These are phyloP conservation scores for Pyrocephalus nanus DNA, from an alignment of 2,797 vertebrate species.

Conservation along the genomic window DNA sequence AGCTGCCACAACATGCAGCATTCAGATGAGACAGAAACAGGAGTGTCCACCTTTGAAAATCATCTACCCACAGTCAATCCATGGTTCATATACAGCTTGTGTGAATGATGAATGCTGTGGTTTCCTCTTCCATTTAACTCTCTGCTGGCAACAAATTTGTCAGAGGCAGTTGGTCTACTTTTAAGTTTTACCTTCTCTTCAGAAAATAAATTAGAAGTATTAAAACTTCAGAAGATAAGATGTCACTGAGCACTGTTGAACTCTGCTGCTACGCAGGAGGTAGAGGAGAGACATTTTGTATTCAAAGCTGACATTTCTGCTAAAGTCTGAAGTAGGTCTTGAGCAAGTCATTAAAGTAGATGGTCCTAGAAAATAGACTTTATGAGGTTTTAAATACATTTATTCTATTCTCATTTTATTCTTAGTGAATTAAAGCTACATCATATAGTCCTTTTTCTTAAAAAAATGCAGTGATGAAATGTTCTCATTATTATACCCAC, in stretches of 20 bases:
- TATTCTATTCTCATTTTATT: not conserved
- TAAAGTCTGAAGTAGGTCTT: conserved; percentile 46
- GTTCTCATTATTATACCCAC: not conserved
- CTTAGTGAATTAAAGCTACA: not conserved
- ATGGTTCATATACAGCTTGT: not conserved
- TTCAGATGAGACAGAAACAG: conserved; percentile 33
- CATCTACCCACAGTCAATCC: not conserved
- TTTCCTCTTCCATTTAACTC: conserved; percentile 10
- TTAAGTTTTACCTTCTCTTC: conserved; percentile 64
- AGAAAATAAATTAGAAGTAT: conserved; percentile 66
- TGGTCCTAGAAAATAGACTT: not conserved
- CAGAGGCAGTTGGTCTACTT: conserved; percentile 35
- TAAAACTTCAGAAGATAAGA: conserved; percentile 59
- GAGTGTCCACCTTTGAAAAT: conserved; percentile 31
- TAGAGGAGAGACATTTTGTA: not conserved
- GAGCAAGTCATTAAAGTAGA: conserved; percentile 21
- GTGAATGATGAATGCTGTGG: not conserved
- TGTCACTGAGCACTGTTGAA: conserved; percentile 53
- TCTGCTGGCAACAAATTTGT: not conserved
- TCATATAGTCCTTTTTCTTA: not conserved
- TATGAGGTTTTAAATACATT: not conserved
- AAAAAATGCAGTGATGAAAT: not conserved
- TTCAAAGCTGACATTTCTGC: conserved; percentile 13
- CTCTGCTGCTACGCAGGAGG: conserved; percentile 33
- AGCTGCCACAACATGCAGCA: conserved; percentile 1